These are phyloP conservation scores for Drosophila insularis DNA, from an alignment of 1,140 invertebrate species.

Conservation along the genomic window DNA sequence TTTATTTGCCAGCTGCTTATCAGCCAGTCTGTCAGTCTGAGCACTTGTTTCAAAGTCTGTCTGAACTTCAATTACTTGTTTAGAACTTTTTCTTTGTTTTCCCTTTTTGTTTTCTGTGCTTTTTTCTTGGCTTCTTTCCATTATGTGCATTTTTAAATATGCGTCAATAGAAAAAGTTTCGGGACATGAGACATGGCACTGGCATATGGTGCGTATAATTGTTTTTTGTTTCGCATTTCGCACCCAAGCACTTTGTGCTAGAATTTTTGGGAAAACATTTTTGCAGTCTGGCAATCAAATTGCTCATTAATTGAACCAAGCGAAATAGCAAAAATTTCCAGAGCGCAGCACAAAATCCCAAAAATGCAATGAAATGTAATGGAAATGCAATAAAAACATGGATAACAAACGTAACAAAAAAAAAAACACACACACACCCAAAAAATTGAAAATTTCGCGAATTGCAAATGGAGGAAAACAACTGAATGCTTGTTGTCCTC, in stretches of 20 bases:
- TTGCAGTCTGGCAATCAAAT: constrained; percentile 54
- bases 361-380: constrained; percentile 61
- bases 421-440: neutral
- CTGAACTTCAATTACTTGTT: constrained; percentile 37
- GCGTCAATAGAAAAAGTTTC: constrained; percentile 20
- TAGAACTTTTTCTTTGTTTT: constrained; percentile 22
- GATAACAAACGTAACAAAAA: constrained; percentile 1
- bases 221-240: constrained; percentile 9
- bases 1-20: constrained; percentile 33
- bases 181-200: constrained; percentile 14
- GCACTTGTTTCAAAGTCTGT: constrained; percentile 25
- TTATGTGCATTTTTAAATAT: constrained; percentile 25
- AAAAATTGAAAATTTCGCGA: constrained; percentile 17
- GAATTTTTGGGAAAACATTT: constrained; percentile 34
- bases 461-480: constrained; percentile 29
- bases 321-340: constrained; percentile 28
- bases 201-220: constrained; percentile 34
- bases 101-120: neutral
- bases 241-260: neutral
- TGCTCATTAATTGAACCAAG: constrained; percentile 61
- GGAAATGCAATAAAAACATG: constrained; percentile 67
- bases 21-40: constrained; percentile 16
- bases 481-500: constrained; percentile 15
- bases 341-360: constrained; percentile 21
- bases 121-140: neutral